Evolutionary conservation across 2,113 vertebrate genomes (phyloP), one percentile per base, ranked within the genome.

Genomic region (Galemys pyrenaicus): DNA sequence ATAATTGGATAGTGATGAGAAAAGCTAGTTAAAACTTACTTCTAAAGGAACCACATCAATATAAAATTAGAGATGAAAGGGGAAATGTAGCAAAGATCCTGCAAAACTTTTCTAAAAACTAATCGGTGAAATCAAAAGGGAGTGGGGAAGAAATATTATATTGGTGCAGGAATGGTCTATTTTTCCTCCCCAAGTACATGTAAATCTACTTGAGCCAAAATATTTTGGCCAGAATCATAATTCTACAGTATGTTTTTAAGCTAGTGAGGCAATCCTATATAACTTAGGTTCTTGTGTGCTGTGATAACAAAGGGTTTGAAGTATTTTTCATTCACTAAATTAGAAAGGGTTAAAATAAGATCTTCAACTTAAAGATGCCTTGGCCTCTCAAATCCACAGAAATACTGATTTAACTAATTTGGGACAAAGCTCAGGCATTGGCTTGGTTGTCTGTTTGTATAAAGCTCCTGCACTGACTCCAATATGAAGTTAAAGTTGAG

Each of bases 251-350:
- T 54, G 35, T 41, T 91, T 90, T 90, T 58, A 93, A 92, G 22
- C 20, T 85, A 94, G 92, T 74, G 73, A 89, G 83, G 49, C 16
- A 93, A 58, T 90, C 17, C 16, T 54, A 39, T 7, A 58, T 9
- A 30, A 73, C 35, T 84, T 87, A 92, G 74, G 56, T 80, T 62
- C 35, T 64, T 87, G 87, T 46, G 17, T 73, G 10, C 79, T 68
- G 58, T 70, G 30, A 37, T 28, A 86, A n/a, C 49, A 85, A 81
- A 81, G 26, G 13, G 13, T 82, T 92, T 73, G 30, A 64, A 90
- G 49, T 10, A 56, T 37, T 94, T 95, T 82, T 79, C 54, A 86
- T 88, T 92, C 82, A 68, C 30, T 68, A 74, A 94, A 24, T 94
- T 89, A 92, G 77, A 46, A 70, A 88, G 84, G 32, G 56, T 87